Conservation (phyloP, 2,888 invertebrate species). For the Spodoptera littoralis region DNA sequence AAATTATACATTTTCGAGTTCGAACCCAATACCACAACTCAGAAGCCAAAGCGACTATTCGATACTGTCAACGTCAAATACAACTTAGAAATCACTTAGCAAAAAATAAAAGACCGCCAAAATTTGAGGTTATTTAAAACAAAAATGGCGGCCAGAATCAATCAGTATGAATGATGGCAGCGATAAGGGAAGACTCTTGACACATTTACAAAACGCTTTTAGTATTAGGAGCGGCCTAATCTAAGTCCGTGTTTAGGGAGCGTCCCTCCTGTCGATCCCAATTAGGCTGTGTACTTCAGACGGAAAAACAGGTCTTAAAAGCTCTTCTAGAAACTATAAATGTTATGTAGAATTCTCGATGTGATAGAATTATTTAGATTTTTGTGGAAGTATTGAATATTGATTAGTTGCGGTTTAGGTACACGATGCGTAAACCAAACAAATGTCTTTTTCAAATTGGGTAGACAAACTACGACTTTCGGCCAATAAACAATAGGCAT, state of each 20-base stretch:
- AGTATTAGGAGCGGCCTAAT: slow-evolving; percentile 7
- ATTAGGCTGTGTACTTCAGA: slow-evolving; percentile 12
- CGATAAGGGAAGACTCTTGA: slow-evolving; percentile 10
- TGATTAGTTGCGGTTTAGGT: too few species aligned
- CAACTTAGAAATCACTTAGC: too few species aligned
- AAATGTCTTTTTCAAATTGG: too few species aligned
- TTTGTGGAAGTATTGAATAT: too few species aligned
- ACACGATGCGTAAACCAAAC: too few species aligned
- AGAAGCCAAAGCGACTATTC: too few species aligned
- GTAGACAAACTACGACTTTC: too few species aligned
- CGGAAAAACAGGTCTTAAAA: slow-evolving; percentile 14
- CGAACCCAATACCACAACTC: too few species aligned
- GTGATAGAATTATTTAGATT: neutral
- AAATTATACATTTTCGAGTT: too few species aligned
- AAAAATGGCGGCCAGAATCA: slow-evolving; percentile 8
- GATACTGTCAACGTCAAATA: too few species aligned
- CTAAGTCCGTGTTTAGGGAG: slow-evolving; percentile 12
- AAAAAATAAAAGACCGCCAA: too few species aligned
- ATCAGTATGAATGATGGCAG: slow-evolving; percentile 22
- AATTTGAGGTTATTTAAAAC: slow-evolving; percentile 8
- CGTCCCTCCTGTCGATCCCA: slow-evolving; percentile 8
- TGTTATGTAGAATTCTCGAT: neutral
- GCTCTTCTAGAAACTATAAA: slow-evolving; percentile 1
- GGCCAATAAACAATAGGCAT: too few species aligned
- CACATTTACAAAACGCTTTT: slow-evolving; percentile 30